phyloP scores from a whole-genome alignment of 2,113 vertebrate genomes.

The Erythrocercus mccallii region DNA sequence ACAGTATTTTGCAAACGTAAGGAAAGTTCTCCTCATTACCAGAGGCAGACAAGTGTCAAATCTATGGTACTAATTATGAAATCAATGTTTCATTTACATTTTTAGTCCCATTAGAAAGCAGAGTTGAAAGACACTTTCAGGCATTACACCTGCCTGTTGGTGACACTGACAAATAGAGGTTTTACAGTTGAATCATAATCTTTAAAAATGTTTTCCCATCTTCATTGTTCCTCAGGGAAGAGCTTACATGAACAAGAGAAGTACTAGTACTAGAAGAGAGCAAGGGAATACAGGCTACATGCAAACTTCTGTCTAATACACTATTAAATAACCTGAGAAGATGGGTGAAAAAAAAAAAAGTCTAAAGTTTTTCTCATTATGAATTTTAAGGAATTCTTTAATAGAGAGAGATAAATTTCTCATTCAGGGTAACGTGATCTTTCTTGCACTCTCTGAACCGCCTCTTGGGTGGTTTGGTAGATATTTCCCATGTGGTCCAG shows the following conservation, averaged over 20 bases:
- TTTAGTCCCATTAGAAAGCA: neutral
- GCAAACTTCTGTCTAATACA: neutral
- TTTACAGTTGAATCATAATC: constrained; percentile 38
- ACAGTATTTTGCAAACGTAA: neutral
- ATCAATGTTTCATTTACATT: constrained; percentile 47
- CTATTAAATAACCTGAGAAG: neutral
- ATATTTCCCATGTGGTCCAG: fast-evolving
- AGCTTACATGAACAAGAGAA: neutral
- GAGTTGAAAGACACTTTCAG: constrained; percentile 38
- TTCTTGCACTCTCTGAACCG: neutral
- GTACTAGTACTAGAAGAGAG: neutral
- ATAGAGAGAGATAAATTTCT: neutral
- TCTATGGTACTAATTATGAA: constrained; percentile 37
- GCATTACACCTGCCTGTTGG: constrained; percentile 18
- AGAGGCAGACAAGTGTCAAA: constrained; percentile 42
- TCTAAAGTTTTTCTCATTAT: neutral
- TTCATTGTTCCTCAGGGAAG: constrained; percentile 42
- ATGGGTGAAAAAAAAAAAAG: neutral
- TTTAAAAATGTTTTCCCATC: constrained; percentile 48
- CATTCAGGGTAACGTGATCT: neutral
- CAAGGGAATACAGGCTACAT: neutral
- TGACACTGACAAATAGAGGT: constrained; percentile 40
- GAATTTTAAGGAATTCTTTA: neutral
- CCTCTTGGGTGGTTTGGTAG: neutral
- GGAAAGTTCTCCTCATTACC: neutral